These are phyloP conservation scores for Polypedilum vanderplanki DNA, from an alignment of 1,140 invertebrate species.

Conservation along the genomic window DNA sequence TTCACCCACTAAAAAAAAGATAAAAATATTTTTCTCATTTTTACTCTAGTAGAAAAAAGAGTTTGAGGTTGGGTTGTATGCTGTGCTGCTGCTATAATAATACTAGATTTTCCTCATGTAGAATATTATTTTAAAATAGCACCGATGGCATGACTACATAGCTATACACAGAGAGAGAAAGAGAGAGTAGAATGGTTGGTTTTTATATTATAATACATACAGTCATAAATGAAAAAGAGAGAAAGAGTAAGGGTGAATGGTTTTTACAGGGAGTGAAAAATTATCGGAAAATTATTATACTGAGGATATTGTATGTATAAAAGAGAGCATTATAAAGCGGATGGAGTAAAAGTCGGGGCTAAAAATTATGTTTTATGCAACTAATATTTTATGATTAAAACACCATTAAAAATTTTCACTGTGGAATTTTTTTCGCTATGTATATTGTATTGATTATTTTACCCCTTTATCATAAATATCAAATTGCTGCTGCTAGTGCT, in stretches of 20 bases:
- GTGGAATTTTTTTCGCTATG: not conserved
- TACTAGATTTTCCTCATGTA: too few species aligned
- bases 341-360: not conserved
- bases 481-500: too few species aligned
- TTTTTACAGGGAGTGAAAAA: conserved; percentile 4
- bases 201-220: not conserved
- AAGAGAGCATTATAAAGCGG: not conserved
- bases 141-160: not conserved
- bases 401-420: conserved; percentile 10
- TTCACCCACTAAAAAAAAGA: not conserved
- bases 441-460: not conserved
- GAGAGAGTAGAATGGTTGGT: not conserved
- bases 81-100: conserved; percentile 4
- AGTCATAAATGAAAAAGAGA: not conserved
- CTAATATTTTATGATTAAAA: conserved; percentile 29
- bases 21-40: not conserved
- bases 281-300: conserved; percentile 20
- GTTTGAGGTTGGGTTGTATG: not conserved
- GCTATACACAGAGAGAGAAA: not conserved
- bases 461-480: too few species aligned
- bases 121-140: not conserved
- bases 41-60: not conserved
- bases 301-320: not conserved
- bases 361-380: conserved; percentile 22
- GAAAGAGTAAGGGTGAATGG: not conserved